Evolutionary conservation across 2,113 vertebrate genomes (phyloP).

Genomic region (Triplophysa tibetana): DNA sequence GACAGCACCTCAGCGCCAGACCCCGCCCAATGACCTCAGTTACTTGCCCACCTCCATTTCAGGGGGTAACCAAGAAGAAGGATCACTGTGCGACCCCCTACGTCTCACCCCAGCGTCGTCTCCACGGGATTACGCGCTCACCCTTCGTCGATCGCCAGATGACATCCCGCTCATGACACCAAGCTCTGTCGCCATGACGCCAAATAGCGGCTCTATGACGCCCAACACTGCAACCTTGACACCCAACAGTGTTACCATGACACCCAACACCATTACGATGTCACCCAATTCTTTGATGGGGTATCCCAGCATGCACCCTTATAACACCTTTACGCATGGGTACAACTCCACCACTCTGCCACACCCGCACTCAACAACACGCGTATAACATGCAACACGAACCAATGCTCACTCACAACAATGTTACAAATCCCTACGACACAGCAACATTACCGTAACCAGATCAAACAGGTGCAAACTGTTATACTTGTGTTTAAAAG

Average conservation of each 20-base stretch:
- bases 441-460: background rate
- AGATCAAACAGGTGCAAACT: slow-evolving; percentile 13
- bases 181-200: slow-evolving; percentile 65
- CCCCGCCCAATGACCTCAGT: slow-evolving; percentile 79
- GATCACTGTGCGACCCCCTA: slow-evolving; percentile 83
- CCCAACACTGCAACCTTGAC: slow-evolving; percentile 97
- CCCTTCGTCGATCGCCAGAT: slow-evolving; percentile 90
- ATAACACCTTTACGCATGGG: slow-evolving; percentile 93
- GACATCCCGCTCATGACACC: slow-evolving; percentile 97
- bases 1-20: slow-evolving; percentile 84
- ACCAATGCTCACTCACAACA: background rate
- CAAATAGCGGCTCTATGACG: slow-evolving; percentile 75
- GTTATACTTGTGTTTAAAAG: slow-evolving; percentile 1
- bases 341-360: slow-evolving; percentile 95
- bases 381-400: slow-evolving; percentile 82
- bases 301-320: slow-evolving; percentile 94
- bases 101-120: slow-evolving; percentile 81
- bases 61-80: slow-evolving; percentile 83
- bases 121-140: slow-evolving; percentile 89
- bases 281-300: slow-evolving; percentile 97
- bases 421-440: background rate
- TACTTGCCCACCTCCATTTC: slow-evolving; percentile 74
- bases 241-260: slow-evolving; percentile 85
- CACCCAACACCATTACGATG: slow-evolving; percentile 91
- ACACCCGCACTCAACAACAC: slow-evolving; percentile 96